A percentile compares a stretch with the other conserved stretches of the same genome.
These are phyloP conservation scores for Apis laboriosa DNA, from an alignment of 1,140 invertebrate species.

Conservation along the genomic window DNA sequence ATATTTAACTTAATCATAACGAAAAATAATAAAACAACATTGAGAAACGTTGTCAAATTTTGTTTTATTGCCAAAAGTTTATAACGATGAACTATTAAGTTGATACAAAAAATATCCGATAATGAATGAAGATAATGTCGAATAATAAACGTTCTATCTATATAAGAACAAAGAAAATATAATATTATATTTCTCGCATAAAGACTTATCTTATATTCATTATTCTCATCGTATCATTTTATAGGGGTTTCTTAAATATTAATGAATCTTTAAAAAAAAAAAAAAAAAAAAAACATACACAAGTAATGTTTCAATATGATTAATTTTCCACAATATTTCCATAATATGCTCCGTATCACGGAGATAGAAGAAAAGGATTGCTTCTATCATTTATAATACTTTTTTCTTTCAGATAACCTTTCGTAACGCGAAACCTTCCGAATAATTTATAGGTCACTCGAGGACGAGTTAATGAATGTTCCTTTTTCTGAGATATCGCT, in stretches of 20 bases:
- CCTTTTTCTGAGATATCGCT: constrained; percentile 69
- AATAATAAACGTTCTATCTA: constrained; percentile 49
- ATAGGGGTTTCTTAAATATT: constrained; percentile 23
- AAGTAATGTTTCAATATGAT: constrained; percentile 53
- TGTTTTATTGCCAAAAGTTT: constrained; percentile 62
- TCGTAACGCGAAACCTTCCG: constrained; percentile 52
- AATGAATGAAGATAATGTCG: constrained; percentile 67
- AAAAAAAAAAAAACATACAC: background rate
- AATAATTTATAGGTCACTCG: constrained; percentile 65
- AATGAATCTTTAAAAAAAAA: background rate
- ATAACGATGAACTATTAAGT: constrained; percentile 9
- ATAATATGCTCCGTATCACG: background rate
- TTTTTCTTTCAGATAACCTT: constrained; percentile 48
- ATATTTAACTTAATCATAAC: constrained; percentile 42
- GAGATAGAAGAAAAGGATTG: constrained; percentile 19
- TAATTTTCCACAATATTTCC: constrained; percentile 18
- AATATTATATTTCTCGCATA: constrained; percentile 53
- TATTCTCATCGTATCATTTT: constrained; percentile 49
- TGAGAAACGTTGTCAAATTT: constrained; percentile 62
- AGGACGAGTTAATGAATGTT: constrained; percentile 64
- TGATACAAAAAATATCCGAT: constrained; percentile 43
- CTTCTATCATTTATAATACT: constrained; percentile 25
- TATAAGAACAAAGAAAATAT: constrained; percentile 50
- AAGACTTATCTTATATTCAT: constrained; percentile 69
- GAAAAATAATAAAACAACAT: constrained; percentile 52